Evolutionary conservation across 2,797 vertebrate species (phyloP).

Genomic region (Sparus aurata): DNA sequence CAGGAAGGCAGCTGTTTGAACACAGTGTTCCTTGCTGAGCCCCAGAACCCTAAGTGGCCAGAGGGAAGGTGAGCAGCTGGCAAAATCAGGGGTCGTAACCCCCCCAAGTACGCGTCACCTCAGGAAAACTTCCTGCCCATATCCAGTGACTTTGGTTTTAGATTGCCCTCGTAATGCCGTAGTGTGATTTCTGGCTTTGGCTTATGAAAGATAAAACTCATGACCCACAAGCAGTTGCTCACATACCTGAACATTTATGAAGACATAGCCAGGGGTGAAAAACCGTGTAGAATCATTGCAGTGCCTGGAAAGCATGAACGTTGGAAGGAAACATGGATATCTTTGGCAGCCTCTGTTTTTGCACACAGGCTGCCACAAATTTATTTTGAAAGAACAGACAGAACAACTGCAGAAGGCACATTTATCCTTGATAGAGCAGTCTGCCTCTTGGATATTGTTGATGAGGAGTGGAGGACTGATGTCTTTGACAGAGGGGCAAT

Average conservation of each 20-base stretch:
- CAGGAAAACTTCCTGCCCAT: conserved; percentile 66
- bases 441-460: conserved; percentile 69
- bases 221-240: conserved; percentile 49
- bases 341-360: conserved; percentile 39
- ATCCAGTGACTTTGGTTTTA: conserved; percentile 58
- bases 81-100: conserved; percentile 73
- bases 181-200: conserved; percentile 50
- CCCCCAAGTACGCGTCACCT: conserved; percentile 65
- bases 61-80: conserved; percentile 82
- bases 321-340: conserved; percentile 58
- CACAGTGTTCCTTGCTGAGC: conserved; percentile 66
- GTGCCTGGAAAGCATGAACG: conserved; percentile 33
- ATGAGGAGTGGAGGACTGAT: conserved; percentile 48
- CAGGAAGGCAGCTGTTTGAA: conserved; percentile 78
- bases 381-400: conserved; percentile 73
- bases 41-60: conserved; percentile 65
- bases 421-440: conserved; percentile 68
- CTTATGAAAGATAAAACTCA: conserved; percentile 60
- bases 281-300: conserved; percentile 33
- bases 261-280: conserved; percentile 30
- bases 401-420: conserved; percentile 68
- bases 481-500: conserved; percentile 43
- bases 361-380: conserved; percentile 58
- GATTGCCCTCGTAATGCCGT: conserved; percentile 46
- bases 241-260: conserved; percentile 52